Evolutionary conservation across 1,140 invertebrate species (phyloP), one percentile per base, ranked within the genome.

Genomic region (Hirudo medicinalis): DNA sequence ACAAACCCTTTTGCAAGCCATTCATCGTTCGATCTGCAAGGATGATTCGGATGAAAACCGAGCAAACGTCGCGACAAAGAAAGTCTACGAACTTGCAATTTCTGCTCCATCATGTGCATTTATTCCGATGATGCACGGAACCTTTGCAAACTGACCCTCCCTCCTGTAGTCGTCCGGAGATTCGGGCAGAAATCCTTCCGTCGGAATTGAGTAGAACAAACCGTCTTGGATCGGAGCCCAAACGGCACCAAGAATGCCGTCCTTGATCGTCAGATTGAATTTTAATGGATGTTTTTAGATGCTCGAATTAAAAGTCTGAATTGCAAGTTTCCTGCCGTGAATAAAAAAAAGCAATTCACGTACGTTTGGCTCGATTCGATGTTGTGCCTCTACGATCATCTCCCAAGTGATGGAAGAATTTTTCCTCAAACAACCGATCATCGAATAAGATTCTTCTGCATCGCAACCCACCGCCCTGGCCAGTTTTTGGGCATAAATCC

Each of bases 401-500:
- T 71, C n/a, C 73, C 73, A 74, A 17, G 70, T 5, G 6, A 71
- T 25, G 20, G 49, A 71, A 15, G 20, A n/a, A 57, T 67, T 67
- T 49, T 74, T 40, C 20, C 73, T 69, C 20, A 74, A 32, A 60
- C 73, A 74, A 2, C 9, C 0, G 36, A 74, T 54, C 69, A 74
- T 72, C 53, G 74, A 75, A 49, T 80, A 80, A 4, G 80, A 73
- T 32, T 73, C 49, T 22, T 74, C 74, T n/a, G 74, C 73, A 32
- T 76, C 75, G 20, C 75, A 74, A 27, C 74, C 72, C 53, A 79
- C 75, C 13, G 70, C 72, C 74, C 78, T 78, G 2, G 78, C 74
- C 13, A 79, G 71, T 49, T 75, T 57, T 71, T 76, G 76, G 20
- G 74, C 72, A n/a, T 77, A 72, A 15, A 76, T 77, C 19, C 73